Conservation (phyloP, 2,113 vertebrate species). For the Verasper variegatus region DNA sequence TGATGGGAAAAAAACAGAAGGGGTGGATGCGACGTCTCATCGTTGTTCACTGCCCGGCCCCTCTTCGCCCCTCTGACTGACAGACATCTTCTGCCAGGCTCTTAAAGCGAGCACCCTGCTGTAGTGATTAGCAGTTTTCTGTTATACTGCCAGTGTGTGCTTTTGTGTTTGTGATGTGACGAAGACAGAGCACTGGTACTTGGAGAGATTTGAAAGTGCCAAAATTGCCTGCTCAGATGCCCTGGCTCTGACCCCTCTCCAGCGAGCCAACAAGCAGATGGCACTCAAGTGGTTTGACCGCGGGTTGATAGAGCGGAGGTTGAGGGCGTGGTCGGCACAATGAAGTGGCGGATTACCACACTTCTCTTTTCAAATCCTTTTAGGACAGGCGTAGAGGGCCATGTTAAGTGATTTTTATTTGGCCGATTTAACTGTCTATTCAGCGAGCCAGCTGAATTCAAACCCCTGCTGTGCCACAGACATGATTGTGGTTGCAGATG, state of each 20-base stretch:
- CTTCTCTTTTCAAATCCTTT: conserved; percentile 58
- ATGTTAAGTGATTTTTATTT: conserved; percentile 66
- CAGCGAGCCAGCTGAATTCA: conserved; percentile 49
- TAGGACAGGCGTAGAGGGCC: conserved; percentile 41
- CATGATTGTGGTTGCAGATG: conserved; percentile 46
- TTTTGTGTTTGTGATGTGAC: conserved; percentile 24
- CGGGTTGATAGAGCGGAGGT: conserved; percentile 44
- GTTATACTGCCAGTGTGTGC: conserved; percentile 35
- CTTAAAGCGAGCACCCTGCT: conserved; percentile 62
- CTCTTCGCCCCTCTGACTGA: conserved; percentile 28
- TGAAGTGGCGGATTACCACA: conserved; percentile 47
- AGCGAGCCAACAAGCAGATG: conserved; percentile 58
- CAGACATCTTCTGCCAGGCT: conserved; percentile 48
- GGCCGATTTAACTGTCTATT: conserved; percentile 69
- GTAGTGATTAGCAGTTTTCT: conserved; percentile 68
- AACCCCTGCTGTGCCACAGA: conserved; percentile 42
- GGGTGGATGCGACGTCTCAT: conserved; percentile 27
- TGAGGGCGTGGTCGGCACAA: conserved; percentile 43
- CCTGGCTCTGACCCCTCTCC: conserved; percentile 56
- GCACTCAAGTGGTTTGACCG: conserved; percentile 53
- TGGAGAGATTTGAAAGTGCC: conserved; percentile 58
- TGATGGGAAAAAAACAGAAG: conserved; percentile 28
- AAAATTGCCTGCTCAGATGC: conserved; percentile 60
- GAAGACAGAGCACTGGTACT: conserved; percentile 25
- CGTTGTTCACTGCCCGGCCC: conserved; percentile 1